phyloP scores from a whole-genome alignment of 2,888 invertebrate genomes.

The Dicranocentrus wangi region DNA sequence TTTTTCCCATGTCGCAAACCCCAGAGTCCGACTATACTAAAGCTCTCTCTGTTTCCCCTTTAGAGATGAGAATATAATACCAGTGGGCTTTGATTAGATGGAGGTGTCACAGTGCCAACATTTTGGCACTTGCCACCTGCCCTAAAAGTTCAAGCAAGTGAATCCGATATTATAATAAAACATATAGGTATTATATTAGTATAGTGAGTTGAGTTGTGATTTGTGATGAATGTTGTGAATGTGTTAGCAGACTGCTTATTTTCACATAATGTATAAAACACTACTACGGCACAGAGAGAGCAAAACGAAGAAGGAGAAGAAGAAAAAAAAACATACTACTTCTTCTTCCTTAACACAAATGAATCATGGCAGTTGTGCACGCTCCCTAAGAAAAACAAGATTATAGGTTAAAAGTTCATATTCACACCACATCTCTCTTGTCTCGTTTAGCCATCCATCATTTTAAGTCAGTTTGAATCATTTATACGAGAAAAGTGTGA shows the following conservation, averaged over 20 bases:
- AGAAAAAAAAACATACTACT: neutral
- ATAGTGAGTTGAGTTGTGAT: too few species aligned
- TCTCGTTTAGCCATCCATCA: conserved; percentile 37
- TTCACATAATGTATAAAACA: neutral
- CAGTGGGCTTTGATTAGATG: conserved; percentile 16
- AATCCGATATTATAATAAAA: too few species aligned
- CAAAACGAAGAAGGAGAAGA: neutral
- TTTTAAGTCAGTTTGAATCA: conserved; percentile 43
- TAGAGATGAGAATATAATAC: conserved; percentile 2
- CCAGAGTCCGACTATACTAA: neutral
- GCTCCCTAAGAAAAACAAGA: conserved; percentile 40
- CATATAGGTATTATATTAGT: too few species aligned
- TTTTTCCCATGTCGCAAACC: conserved; percentile 22
- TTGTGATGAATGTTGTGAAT: conserved; percentile 8
- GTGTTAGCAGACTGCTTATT: neutral
- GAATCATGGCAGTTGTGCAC: conserved; percentile 31
- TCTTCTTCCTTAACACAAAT: neutral
- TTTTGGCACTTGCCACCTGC: conserved; percentile 50
- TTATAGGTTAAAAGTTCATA: conserved; percentile 60
- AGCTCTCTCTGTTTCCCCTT: neutral
- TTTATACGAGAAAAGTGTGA: neutral
- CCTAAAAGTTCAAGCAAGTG: conserved; percentile 8
- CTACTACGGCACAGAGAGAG: neutral
- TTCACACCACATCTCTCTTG: conserved; percentile 54
- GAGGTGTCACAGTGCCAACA: conserved; percentile 38